phyloP scores from a whole-genome alignment of 2,113 vertebrate genomes.

The Hypomesus transpacificus region DNA sequence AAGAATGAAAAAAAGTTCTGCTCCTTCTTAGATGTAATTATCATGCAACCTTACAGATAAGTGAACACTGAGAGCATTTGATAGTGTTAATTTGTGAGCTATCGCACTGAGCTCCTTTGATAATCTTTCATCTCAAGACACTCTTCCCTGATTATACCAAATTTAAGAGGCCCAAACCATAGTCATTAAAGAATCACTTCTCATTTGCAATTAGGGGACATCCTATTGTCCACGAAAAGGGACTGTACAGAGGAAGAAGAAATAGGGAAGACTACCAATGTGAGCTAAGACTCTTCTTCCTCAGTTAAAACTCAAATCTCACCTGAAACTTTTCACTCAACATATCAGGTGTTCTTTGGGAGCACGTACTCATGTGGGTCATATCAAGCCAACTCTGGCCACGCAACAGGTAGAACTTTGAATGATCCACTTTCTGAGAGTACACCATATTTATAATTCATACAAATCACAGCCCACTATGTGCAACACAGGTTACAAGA shows the following conservation, averaged over 20 bases:
- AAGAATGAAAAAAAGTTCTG: constrained; percentile 30
- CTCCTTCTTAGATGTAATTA: constrained; percentile 56
- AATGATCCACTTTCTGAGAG: constrained; percentile 60
- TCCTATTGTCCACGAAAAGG: constrained; percentile 47
- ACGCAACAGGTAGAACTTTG: constrained; percentile 50
- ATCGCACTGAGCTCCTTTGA: constrained; percentile 58
- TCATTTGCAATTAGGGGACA: constrained; percentile 63
- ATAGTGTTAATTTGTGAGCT: constrained; percentile 62
- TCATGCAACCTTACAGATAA: constrained; percentile 60
- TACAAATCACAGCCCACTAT: constrained; percentile 39
- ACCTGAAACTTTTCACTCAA: constrained; percentile 42
- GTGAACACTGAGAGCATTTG: constrained; percentile 62
- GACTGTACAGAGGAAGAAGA: constrained; percentile 9
- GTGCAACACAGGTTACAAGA: constrained; percentile 57
- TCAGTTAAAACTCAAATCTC: neutral
- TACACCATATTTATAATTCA: constrained; percentile 67
- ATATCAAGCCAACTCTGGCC: constrained; percentile 32
- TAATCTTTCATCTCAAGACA: constrained; percentile 68
- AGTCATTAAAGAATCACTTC: constrained; percentile 68
- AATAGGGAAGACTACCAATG: neutral
- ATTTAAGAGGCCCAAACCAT: constrained; percentile 66
- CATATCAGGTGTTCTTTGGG: neutral
- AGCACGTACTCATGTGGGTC: neutral
- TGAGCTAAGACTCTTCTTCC: neutral
- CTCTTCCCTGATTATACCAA: constrained; percentile 66